These are phyloP conservation scores for Rotaria socialis DNA, from an alignment of 2,888 invertebrate genomes.

Conservation along the genomic window DNA sequence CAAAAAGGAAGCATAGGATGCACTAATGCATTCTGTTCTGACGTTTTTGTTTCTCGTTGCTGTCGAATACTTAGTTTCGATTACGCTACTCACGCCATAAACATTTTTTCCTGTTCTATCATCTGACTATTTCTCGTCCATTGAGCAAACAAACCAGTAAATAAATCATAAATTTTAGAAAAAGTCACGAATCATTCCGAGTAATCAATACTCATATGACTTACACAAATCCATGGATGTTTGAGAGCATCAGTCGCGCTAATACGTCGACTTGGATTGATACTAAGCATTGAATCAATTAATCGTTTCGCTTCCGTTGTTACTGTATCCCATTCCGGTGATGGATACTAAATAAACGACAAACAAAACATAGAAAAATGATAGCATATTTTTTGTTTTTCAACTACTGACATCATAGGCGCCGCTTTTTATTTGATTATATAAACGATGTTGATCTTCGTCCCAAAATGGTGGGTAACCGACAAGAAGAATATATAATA, in stretches of 20 bases:
- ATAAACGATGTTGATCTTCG: slow-evolving; percentile 97
- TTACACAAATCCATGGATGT: slow-evolving; percentile 99
- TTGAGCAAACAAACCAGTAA: neutral
- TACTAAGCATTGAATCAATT: slow-evolving; percentile 98
- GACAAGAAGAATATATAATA: slow-evolving; percentile 94
- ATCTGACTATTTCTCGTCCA: neutral
- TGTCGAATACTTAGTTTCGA: neutral
- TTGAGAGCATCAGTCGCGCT: slow-evolving; percentile 96
- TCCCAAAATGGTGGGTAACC: slow-evolving; percentile 99
- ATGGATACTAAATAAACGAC: slow-evolving; percentile 68
- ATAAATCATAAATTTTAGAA: neutral
- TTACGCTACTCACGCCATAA: neutral
- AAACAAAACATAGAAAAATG: slow-evolving; percentile 21
- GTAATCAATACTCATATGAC: slow-evolving; percentile 53
- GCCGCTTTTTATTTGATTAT: slow-evolving; percentile 98
- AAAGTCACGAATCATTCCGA: neutral
- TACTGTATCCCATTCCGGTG: slow-evolving; percentile 99
- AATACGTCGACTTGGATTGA: slow-evolving; percentile 95
- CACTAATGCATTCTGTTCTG: neutral
- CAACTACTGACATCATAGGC: slow-evolving; percentile 72
- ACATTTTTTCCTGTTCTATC: neutral
- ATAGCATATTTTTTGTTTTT: too few species aligned
- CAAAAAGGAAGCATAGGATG: neutral
- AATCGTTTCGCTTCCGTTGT: slow-evolving; percentile 98
- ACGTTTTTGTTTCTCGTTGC: neutral